Percentiles rank a stretch among this genome's conserved stretches.
Conservation (phyloP, 2,888 invertebrate species). For the Acrocera orbiculus region DNA sequence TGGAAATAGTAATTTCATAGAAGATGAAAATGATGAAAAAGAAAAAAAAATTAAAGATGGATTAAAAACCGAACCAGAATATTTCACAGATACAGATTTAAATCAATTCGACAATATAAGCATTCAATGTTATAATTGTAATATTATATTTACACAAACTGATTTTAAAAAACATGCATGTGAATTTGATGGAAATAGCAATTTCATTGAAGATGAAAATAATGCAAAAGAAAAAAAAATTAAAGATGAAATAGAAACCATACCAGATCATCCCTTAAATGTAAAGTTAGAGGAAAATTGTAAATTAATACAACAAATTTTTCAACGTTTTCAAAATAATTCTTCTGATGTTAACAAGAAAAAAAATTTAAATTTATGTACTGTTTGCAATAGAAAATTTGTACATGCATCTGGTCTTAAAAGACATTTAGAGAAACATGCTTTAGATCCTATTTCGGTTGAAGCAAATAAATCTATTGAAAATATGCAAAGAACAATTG, state of each 20-base stretch:
- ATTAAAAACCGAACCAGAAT: no score
- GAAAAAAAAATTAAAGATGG: no score
- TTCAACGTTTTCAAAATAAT: slow-evolving; percentile 17
- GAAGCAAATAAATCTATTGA: slow-evolving; percentile 6
- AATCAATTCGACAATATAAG: no score
- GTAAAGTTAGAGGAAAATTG: slow-evolving; percentile 26
- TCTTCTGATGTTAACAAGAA: no score
- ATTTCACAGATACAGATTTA: no score
- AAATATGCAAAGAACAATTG: no score
- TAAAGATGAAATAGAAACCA: background rate
- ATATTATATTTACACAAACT: no score
- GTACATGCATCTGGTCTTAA: slow-evolving; percentile 28
- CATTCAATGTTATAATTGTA: no score
- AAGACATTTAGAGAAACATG: slow-evolving; percentile 31
- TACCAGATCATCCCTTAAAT: slow-evolving; percentile 18
- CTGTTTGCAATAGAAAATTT: slow-evolving; percentile 28
- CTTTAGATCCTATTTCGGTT: slow-evolving; percentile 20
- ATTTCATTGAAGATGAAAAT: slow-evolving; percentile 12
- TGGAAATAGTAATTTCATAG: no score
- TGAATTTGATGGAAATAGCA: slow-evolving; percentile 17
- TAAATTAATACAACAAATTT: slow-evolving; percentile 24
- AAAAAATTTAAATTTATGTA: no score
- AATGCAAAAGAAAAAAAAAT: slow-evolving; percentile 1
- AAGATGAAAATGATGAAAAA: no score
- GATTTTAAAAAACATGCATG: slow-evolving; percentile 24